A percentile compares a stretch with the other conserved stretches of the same genome.
Evolutionary conservation across 2,888 invertebrate genomes (phyloP).

Genomic region (Perithous albicinctus): DNA sequence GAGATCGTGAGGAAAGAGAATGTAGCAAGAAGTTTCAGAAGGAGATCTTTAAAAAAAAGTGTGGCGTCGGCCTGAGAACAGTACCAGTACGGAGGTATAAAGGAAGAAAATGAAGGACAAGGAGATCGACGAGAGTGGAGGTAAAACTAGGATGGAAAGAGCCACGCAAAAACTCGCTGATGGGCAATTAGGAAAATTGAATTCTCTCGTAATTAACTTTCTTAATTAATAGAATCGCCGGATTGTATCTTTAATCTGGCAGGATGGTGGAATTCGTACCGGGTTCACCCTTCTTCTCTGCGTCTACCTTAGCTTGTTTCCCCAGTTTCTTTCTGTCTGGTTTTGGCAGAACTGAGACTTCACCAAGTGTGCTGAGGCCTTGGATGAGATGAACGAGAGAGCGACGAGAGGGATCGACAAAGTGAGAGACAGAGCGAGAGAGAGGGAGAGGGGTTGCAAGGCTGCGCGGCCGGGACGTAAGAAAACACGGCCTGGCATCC

Average conservation of each 20-base stretch:
- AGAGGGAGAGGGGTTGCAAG: constrained; percentile 14
- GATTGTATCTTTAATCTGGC: constrained; percentile 80
- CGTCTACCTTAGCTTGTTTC: constrained; percentile 6
- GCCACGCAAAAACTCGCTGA: constrained; percentile 71
- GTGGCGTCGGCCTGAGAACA: constrained; percentile 24
- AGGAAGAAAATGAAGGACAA: constrained; percentile 37
- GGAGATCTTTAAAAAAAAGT: constrained; percentile 47
- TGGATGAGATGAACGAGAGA: constrained; percentile 16
- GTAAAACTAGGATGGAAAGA: constrained; percentile 57
- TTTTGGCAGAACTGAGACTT: constrained; percentile 56
- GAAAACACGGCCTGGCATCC: constrained; percentile 28
- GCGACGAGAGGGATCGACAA: constrained; percentile 22
- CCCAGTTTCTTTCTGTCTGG: constrained; percentile 48
- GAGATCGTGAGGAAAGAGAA: constrained; percentile 52
- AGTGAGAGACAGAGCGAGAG: constrained; percentile 40
- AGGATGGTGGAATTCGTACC: constrained; percentile 72
- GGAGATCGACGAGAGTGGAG: constrained; percentile 27
- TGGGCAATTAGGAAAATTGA: constrained; percentile 81
- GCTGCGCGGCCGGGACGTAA: neutral
- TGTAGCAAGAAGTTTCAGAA: constrained; percentile 43
- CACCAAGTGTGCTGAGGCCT: constrained; percentile 38
- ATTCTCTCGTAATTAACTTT: constrained; percentile 79
- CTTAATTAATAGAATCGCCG: constrained; percentile 80
- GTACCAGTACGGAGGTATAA: constrained; percentile 32
- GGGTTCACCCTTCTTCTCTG: constrained; percentile 43